Percentiles rank a stretch among this genome's conserved stretches.
phyloP scores from a whole-genome alignment of 1,140 invertebrate genomes.

The Liolophura sinensis region DNA sequence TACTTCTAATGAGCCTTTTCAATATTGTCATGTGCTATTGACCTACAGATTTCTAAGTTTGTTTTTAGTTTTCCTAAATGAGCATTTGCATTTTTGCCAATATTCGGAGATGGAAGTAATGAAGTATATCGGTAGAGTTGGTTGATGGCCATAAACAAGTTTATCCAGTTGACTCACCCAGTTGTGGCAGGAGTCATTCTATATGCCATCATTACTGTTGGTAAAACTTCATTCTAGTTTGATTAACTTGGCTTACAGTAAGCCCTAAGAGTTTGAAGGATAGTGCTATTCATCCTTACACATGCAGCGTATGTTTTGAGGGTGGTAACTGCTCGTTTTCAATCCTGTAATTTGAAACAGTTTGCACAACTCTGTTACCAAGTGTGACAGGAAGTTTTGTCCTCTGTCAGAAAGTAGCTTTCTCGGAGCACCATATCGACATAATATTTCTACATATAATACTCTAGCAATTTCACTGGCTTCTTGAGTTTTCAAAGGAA shows the following conservation, averaged over 20 bases:
- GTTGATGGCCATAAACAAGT: constrained; percentile 20
- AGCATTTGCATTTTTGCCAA: not conserved
- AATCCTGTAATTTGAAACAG: too few species aligned
- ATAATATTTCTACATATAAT: constrained; percentile 18
- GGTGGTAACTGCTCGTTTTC: too few species aligned
- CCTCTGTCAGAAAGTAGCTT: constrained; percentile 6
- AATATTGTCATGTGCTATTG: too few species aligned
- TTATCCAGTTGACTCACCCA: constrained; percentile 18
- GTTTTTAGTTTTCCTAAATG: constrained; percentile 3
- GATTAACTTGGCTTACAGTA: too few species aligned
- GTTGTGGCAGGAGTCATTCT: constrained; percentile 13
- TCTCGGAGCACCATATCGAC: constrained; percentile 11
- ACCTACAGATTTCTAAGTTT: constrained; percentile 5
- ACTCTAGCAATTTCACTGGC: constrained; percentile 16
- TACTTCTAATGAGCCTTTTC: constrained; percentile 12
- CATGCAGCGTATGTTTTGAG: too few species aligned
- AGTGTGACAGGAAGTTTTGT: not conserved
- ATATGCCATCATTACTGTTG: constrained; percentile 19
- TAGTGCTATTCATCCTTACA: too few species aligned
- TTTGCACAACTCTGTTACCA: too few species aligned
- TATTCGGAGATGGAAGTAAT: constrained; percentile 4
- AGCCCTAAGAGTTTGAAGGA: too few species aligned
- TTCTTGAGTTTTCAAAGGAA: constrained; percentile 14
- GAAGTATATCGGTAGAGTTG: constrained; percentile 15
- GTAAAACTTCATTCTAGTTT: constrained; percentile 18